Conservation (phyloP, 1,140 invertebrate species). For the Drosophila melanica region DNA sequence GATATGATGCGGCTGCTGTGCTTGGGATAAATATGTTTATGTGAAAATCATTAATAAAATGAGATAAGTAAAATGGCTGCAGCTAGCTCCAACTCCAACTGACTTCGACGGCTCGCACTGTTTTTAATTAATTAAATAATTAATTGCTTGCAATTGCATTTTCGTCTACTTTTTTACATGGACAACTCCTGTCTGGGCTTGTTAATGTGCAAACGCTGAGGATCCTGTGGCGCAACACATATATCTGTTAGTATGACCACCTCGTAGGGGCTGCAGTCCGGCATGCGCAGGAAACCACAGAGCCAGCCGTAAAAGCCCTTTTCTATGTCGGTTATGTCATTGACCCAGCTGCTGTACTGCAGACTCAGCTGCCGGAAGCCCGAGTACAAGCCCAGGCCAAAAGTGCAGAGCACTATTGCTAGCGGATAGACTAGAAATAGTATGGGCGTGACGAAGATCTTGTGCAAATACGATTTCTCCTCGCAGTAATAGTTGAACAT, state of each 20-base stretch:
- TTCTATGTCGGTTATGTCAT: slow-evolving; percentile 90
- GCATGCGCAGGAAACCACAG: slow-evolving; percentile 87
- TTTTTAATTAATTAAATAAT: not conserved
- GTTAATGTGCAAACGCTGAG: slow-evolving; percentile 74
- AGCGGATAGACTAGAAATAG: slow-evolving; percentile 90
- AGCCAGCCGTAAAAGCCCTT: slow-evolving; percentile 93
- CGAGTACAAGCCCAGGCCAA: slow-evolving; percentile 88
- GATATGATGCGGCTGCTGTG: slow-evolving; percentile 40
- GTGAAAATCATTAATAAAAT: not conserved
- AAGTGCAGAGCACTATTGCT: slow-evolving; percentile 87
- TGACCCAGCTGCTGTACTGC: slow-evolving; percentile 88
- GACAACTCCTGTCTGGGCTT: slow-evolving; percentile 82
- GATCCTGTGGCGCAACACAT: slow-evolving; percentile 71
- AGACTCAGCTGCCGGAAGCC: slow-evolving; percentile 89
- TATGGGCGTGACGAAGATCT: slow-evolving; percentile 87
- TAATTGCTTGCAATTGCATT: not conserved
- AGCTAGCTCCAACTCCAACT: slow-evolving; percentile 6
- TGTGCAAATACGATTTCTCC: slow-evolving; percentile 87
- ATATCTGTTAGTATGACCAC: slow-evolving; percentile 82
- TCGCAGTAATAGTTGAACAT: slow-evolving; percentile 89
- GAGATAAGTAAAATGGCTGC: slow-evolving; percentile 18
- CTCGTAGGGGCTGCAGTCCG: slow-evolving; percentile 86
- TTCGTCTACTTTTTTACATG: slow-evolving; percentile 51
- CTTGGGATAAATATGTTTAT: slow-evolving; percentile 4
- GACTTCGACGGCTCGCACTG: slow-evolving; percentile 28